Conservation (phyloP, 2,888 invertebrate species). For the Cremastinae sp. region DNA sequence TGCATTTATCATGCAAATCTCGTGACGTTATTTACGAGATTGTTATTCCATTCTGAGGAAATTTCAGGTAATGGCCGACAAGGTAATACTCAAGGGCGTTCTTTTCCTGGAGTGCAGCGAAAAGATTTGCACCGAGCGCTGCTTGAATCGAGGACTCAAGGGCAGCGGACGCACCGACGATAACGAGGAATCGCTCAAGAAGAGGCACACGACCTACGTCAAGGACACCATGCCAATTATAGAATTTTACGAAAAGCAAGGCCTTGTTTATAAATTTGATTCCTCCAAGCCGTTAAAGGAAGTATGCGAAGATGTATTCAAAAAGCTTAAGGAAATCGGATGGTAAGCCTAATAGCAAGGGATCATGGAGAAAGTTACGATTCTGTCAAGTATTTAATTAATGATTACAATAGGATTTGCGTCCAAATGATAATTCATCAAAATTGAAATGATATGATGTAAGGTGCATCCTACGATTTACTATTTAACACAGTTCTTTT, state of each 20-base stretch:
- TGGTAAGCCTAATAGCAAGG: conserved; percentile 68
- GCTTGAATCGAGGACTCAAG: conserved; percentile 91
- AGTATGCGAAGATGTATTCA: conserved; percentile 84
- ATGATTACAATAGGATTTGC: no score
- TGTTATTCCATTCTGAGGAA: conserved; percentile 12
- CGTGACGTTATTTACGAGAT: conserved; percentile 15
- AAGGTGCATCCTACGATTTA: no score
- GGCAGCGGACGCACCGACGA: conserved; percentile 97
- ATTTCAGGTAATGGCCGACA: conserved; percentile 87
- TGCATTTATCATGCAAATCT: not conserved
- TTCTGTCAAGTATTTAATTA: not conserved
- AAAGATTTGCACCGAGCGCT: conserved; percentile 92
- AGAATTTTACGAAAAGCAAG: conserved; percentile 87
- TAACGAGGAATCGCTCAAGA: conserved; percentile 92
- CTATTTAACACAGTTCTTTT: no score
- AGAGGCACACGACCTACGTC: conserved; percentile 92
- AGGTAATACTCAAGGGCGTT: conserved; percentile 92
- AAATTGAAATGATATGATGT: no score
- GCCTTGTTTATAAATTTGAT: conserved; percentile 89
- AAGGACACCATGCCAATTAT: conserved; percentile 95
- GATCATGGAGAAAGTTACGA: not conserved
- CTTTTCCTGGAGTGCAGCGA: conserved; percentile 95
- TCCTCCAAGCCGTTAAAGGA: conserved; percentile 85
- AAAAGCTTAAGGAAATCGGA: conserved; percentile 81
- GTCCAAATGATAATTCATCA: no score